Percentiles rank a stretch among this genome's conserved stretches.
phyloP scores from a whole-genome alignment of 2,888 invertebrate species.

The Drosophila formosana region DNA sequence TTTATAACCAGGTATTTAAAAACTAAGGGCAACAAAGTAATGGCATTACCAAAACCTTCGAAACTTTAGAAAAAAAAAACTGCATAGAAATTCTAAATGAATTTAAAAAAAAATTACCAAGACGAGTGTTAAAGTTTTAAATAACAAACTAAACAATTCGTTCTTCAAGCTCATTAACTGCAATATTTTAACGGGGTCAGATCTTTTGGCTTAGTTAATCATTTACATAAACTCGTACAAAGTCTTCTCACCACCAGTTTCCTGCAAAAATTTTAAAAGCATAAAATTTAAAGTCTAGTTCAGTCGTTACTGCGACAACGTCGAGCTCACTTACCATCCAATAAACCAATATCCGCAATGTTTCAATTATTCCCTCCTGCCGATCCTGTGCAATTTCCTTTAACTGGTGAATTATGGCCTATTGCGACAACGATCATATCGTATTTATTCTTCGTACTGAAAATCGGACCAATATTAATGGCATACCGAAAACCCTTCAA shows the following conservation, averaged over 20 bases:
- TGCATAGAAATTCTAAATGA: too few relatives aligned
- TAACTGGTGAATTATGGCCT: conserved; percentile 11
- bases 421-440: conserved; percentile 8
- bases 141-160: conserved; percentile 1
- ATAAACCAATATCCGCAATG: conserved; percentile 9
- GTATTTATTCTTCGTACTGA: conserved; percentile 35
- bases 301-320: conserved; percentile 9
- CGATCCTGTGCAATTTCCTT: conserved; percentile 20
- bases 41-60: too few relatives aligned
- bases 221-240: conserved; percentile 8
- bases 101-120: too few relatives aligned
- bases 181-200: neutral
- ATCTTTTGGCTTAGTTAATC: neutral
- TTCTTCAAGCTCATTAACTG: neutral
- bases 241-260: neutral
- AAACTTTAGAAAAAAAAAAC: too few relatives aligned
- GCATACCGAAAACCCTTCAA: conserved; percentile 29
- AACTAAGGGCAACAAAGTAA: too few relatives aligned
- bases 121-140: too few relatives aligned
- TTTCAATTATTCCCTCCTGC: conserved; percentile 15
- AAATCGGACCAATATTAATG: conserved; percentile 34
- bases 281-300: neutral
- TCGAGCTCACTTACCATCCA: neutral
- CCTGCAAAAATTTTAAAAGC: neutral
- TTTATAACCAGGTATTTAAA: too few relatives aligned